These are phyloP conservation scores for Alethe diademata DNA, from an alignment of 2,113 vertebrate genomes.

Conservation along the genomic window DNA sequence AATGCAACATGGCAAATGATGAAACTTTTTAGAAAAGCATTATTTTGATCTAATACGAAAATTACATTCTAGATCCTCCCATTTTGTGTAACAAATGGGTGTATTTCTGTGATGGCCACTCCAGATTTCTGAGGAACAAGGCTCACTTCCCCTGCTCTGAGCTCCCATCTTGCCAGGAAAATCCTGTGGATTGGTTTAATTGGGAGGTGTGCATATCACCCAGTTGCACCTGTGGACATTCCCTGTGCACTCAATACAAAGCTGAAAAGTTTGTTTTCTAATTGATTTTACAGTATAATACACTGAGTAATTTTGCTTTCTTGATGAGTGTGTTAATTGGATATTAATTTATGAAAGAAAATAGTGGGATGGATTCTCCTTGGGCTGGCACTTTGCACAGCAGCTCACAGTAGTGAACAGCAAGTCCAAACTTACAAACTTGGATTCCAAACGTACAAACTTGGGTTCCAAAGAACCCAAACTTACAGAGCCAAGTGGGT, in stretches of 20 bases:
- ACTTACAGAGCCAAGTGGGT: not conserved
- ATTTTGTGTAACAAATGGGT: not conserved
- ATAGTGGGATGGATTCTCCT: slow-evolving; percentile 27
- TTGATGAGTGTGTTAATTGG: slow-evolving; percentile 49
- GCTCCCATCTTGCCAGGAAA: not conserved
- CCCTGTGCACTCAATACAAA: not conserved
- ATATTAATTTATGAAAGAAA: slow-evolving; percentile 67
- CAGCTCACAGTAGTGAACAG: not conserved
- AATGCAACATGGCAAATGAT: slow-evolving; percentile 29
- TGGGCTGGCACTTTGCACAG: not conserved
- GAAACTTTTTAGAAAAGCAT: not conserved
- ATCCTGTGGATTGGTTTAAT: not conserved
- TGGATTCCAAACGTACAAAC: too few relatives aligned
- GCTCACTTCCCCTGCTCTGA: not conserved
- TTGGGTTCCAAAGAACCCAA: not conserved
- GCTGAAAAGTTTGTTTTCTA: not conserved
- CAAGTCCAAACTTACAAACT: not conserved
- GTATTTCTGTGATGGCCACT: not conserved
- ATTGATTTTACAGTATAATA: not conserved
- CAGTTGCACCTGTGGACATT: not conserved
- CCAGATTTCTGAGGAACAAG: not conserved
- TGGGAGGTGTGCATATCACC: not conserved
- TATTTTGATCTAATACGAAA: not conserved
- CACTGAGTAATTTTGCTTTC: slow-evolving; percentile 6
- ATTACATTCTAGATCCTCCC: not conserved